Conservation (phyloP, 2,113 vertebrate species). For the Macrotis lagotis region DNA sequence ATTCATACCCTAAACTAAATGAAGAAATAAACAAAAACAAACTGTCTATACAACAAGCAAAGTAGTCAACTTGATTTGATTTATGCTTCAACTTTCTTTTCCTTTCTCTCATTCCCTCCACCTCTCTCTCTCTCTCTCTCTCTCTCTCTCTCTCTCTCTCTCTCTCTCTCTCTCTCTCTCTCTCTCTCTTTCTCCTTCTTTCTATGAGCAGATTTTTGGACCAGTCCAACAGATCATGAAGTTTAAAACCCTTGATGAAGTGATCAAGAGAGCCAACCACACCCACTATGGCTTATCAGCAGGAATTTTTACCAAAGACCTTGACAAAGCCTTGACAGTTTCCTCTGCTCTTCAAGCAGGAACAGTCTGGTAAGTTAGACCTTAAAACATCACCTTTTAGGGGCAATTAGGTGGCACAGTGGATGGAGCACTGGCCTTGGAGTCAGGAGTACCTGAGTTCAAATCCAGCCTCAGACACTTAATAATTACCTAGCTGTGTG, state of each 20-base stretch:
- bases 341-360: slow-evolving; percentile 89
- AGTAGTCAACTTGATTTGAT: neutral
- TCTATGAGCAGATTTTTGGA: slow-evolving; percentile 87
- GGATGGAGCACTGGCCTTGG: no score
- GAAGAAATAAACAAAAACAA: neutral
- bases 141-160: neutral
- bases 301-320: slow-evolving; percentile 88
- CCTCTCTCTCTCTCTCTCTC: accelerated
- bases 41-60: neutral
- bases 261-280: slow-evolving; percentile 88
- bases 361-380: slow-evolving; percentile 85
- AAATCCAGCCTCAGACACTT: no score
- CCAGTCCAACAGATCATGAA: slow-evolving; percentile 91
- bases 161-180: no score
- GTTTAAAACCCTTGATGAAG: slow-evolving; percentile 86
- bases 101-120: no score
- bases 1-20: neutral
- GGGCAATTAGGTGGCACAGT: neutral
- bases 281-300: slow-evolving; percentile 88
- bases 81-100: neutral
- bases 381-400: neutral
- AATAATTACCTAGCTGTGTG: no score
- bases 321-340: slow-evolving; percentile 87
- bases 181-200: neutral
- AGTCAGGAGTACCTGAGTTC: no score